Evolutionary conservation across 2,113 vertebrate species (phyloP).

Genomic region (Erinaceus europaeus): DNA sequence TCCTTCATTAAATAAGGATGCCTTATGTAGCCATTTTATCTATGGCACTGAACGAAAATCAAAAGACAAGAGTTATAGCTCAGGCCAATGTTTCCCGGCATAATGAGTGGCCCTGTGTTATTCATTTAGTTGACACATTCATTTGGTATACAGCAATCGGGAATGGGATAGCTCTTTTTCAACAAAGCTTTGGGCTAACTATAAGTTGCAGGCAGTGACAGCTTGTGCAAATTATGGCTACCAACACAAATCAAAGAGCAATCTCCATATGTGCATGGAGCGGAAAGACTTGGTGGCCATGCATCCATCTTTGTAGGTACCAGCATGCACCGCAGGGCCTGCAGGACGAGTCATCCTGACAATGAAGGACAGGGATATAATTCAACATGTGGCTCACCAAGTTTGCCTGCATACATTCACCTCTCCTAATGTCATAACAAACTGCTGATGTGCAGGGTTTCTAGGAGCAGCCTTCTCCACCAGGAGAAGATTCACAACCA

Average conservation of each 20-base stretch:
- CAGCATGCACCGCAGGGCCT: background rate
- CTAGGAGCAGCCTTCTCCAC: background rate
- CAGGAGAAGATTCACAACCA: background rate
- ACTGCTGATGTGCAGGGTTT: background rate
- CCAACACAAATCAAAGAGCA: conserved; percentile 58
- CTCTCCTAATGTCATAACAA: conserved; percentile 45
- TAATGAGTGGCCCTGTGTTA: background rate
- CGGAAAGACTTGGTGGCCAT: conserved; percentile 48
- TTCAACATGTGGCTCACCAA: background rate
- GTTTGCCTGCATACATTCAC: background rate
- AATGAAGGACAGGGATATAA: conserved; percentile 48
- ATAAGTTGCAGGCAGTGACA: conserved; percentile 48
- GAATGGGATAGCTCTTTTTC: conserved; percentile 38
- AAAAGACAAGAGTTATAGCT: conserved; percentile 47
- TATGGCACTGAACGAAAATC: conserved; percentile 21
- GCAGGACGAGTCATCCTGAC: background rate
- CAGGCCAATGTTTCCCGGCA: conserved; percentile 14
- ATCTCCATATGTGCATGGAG: conserved; percentile 35
- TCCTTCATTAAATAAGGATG: conserved; percentile 1
- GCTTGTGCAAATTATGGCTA: conserved; percentile 29
- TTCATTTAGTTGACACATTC: conserved; percentile 50
- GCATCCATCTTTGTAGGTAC: background rate
- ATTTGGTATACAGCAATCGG: background rate
- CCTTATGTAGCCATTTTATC: conserved; percentile 9
- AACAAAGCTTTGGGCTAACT: conserved; percentile 57